Evolutionary conservation across 2,113 vertebrate species (phyloP), one percentile per base, ranked within the genome.

Genomic region (Cromileptes altivelis): DNA sequence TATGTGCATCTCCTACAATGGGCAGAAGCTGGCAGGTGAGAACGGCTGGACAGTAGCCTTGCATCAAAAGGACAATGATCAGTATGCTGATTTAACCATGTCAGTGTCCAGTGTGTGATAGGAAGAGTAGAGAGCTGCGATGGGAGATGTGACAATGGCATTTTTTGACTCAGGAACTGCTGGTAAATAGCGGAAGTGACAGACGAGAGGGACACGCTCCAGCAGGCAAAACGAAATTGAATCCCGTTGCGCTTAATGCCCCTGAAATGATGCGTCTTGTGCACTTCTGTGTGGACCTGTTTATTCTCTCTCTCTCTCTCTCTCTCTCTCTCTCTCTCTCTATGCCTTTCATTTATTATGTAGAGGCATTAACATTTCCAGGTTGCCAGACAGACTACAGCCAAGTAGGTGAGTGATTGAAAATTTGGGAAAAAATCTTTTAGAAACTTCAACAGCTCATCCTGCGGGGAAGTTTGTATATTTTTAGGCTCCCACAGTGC

Each of bases 181-280:
- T 62, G 70, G 87, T 87, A 81, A 90, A 74, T 64, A 52, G 79
- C 70, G 40, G 82, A 85, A 89, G 85, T 90, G 86, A 89, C 80
- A 87, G 91, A 92, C 64, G 78, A 90, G 85, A 62, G 64, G 84
- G 79, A 85, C 84, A 83, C 58, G 89, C 89, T 89, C 90, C 45
- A 55, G 81, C 80, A 78, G 69, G 78, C 84, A 70, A 27, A 75
- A 86, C 53, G 55, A 92, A 94, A 94, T 93, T 90, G 82, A 94
- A 94, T 90, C 83, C 84, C n/a, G 80, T 90, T 90, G 87, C 58
- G 18, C 70, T 88, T 83, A 82, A 91, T 93, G 85, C 85, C 53
- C 82, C 82, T 88, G 89, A 92, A 91, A 93, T 91, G 84, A 88
- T 82, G 81, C 75, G 62, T 86, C 73, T 73, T 75, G 80, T 89